Base-by-base conservation (phyloP, 64 coral and sea anemone genomes). In the Trachythela sp. region DNA sequence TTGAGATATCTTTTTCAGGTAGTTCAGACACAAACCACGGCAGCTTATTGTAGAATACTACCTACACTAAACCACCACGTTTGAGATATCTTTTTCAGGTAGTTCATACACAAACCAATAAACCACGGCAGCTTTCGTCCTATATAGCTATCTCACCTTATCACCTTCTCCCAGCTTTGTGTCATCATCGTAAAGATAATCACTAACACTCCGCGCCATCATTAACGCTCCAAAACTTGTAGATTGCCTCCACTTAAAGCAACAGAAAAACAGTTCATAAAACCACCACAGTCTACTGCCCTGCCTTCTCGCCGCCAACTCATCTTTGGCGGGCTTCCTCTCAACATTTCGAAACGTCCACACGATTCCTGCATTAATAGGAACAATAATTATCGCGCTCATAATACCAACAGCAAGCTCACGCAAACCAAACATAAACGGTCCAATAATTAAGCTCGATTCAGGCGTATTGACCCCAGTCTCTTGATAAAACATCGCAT, bases 401-500 rank as follows among this genome's bases (percentile, higher is more conserved):
- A 68, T 7, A 22, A 68, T 22, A 31, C 59, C 59, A 22, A 68
- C 30, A 68, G 20, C 59, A 5, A 68, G 6, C 18, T 68, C 59
- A 31, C 59, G 20, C 59, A 68, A 68, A 22, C 59, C 59, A 31
- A 68, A 22, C 18, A 22, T 68, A 68, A 68, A 68, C 5, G 59
- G 20, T 13, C 84, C 84, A 30, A 75, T 67, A 6, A 91, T 34
- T 10, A 91, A 2, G 9, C 77, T 86, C 0, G 20, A 42, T 14
- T 86, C 89, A 9, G 27, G 24, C 40, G 42, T 26, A 20, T 48
- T 86, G 0, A 70, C n/a, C 84, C 20, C 59, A 5, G 54, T 80
- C 33, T 67, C 70, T 60, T 85, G 20, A 17, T 91, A 91, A 10
- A 85, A 91, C 89, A 91, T 91, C 0, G 89, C 89, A 86, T 91